Conservation (phyloP, 2,888 invertebrate genomes). For the Mystacides longicornis region DNA sequence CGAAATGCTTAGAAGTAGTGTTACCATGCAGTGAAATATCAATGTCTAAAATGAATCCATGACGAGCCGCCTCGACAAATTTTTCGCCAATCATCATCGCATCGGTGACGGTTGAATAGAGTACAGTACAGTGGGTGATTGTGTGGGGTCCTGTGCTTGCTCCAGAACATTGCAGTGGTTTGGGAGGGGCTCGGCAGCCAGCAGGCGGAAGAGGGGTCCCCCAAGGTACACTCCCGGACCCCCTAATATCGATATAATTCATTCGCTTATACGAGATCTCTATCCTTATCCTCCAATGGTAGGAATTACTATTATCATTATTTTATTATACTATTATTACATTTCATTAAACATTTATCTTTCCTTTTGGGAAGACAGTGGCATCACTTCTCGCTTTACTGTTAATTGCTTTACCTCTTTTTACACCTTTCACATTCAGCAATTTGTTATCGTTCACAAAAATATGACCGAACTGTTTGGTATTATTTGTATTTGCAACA, state of each 20-base stretch:
- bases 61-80: slow-evolving; percentile 3
- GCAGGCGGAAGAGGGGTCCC: not conserved
- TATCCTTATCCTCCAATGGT: not conserved
- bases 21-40: no score
- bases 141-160: not conserved
- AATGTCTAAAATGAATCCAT: not conserved
- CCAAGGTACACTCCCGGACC: not conserved
- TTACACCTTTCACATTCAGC: no score
- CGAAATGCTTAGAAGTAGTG: no score
- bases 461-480: no score
- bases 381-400: no score
- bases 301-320: not conserved
- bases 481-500: no score
- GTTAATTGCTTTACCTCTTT: no score
- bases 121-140: not conserved
- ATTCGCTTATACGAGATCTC: not conserved
- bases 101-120: not conserved
- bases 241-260: not conserved
- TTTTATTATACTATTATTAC: not conserved
- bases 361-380: no score
- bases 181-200: not conserved
- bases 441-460: no score
- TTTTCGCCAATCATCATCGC: slow-evolving; percentile 11
- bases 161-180: not conserved
- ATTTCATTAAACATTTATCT: not conserved